phyloP scores from a whole-genome alignment of 2,797 vertebrate species.

The Emys orbicularis region DNA sequence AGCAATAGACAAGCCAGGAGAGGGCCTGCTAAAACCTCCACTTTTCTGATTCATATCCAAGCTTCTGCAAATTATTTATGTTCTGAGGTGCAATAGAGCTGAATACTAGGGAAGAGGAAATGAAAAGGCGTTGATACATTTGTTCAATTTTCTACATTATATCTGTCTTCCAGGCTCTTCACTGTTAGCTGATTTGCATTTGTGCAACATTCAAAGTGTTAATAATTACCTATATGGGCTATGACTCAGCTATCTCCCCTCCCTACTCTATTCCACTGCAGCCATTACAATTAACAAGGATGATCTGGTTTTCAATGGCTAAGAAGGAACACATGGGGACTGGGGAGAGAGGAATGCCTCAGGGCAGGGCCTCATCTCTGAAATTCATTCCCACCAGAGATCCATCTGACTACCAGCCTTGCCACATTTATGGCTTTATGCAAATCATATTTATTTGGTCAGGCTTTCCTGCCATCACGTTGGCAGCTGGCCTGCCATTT shows the following conservation, averaged over 20 bases:
- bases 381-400: not conserved
- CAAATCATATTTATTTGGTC: conserved; percentile 10
- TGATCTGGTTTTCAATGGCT: not conserved
- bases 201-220: not conserved
- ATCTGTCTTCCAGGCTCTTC: not conserved
- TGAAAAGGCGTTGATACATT: not conserved
- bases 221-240: not conserved
- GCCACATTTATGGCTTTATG: not conserved
- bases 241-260: not conserved
- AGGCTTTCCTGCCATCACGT: conserved; percentile 3
- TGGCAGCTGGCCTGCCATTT: not conserved
- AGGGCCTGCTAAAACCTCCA: not conserved
- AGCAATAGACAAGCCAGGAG: not conserved
- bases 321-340: accelerated
- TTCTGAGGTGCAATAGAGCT: not conserved
- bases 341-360: not conserved
- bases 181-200: not conserved
- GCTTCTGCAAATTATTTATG: not conserved
- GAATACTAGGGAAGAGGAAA: not conserved
- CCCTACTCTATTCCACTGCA: accelerated
- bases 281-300: not conserved
- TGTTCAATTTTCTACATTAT: not conserved
- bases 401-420: not conserved
- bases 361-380: not conserved
- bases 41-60: not conserved